Evolutionary conservation across 2,888 invertebrate genomes (phyloP).

Genomic region (Ptychoptera contaminata): DNA sequence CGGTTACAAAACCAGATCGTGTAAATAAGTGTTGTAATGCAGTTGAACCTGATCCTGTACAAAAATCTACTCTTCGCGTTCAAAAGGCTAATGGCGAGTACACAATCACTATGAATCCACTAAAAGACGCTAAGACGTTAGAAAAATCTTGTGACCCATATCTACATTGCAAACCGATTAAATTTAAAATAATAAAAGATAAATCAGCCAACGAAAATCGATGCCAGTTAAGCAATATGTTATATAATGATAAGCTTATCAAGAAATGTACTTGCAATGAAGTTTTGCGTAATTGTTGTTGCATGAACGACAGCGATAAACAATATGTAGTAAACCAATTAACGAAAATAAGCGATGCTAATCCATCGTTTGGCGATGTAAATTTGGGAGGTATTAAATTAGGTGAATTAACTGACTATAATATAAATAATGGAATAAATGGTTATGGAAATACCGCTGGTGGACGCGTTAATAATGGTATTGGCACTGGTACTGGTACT

Average conservation of each 20-base stretch:
- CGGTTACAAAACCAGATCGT: slow-evolving; percentile 15
- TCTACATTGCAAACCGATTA: slow-evolving; percentile 48
- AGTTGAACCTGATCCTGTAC: slow-evolving; percentile 11
- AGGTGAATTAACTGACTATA: too few relatives aligned
- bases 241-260: slow-evolving; percentile 37
- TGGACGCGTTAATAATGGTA: too few relatives aligned
- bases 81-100: slow-evolving; percentile 48
- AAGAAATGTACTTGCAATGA: slow-evolving; percentile 37
- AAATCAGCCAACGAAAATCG: slow-evolving; percentile 27
- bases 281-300: slow-evolving; percentile 28
- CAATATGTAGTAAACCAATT: slow-evolving; percentile 34
- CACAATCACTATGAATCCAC: slow-evolving; percentile 47
- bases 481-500: too few relatives aligned
- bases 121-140: slow-evolving; percentile 43
- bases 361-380: too few relatives aligned
- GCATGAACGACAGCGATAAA: slow-evolving; percentile 27
- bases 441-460: too few relatives aligned
- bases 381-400: too few relatives aligned
- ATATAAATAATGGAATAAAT: too few relatives aligned
- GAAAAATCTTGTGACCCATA: slow-evolving; percentile 47
- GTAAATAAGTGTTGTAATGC: slow-evolving; percentile 19
- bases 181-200: slow-evolving; percentile 48
- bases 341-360: slow-evolving; percentile 28
- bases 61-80: slow-evolving; percentile 44
- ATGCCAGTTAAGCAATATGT: slow-evolving; percentile 36